Conservation (phyloP, 2,113 vertebrate species). For the Gavialis gangeticus region DNA sequence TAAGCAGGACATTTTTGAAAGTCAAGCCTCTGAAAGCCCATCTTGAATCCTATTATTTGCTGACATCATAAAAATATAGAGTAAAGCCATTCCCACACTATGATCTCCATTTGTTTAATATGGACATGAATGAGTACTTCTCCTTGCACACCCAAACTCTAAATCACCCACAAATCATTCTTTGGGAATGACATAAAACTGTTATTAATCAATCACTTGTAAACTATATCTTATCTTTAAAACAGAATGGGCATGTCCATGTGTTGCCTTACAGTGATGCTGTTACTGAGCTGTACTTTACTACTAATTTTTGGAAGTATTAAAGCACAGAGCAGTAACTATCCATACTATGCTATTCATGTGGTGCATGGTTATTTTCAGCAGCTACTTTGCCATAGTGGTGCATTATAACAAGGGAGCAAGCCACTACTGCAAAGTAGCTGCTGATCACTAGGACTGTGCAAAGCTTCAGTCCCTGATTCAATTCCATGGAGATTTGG, state of each 20-base stretch:
- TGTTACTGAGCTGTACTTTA: too few relatives aligned
- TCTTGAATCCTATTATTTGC: neutral
- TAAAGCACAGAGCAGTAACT: too few relatives aligned
- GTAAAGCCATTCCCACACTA: neutral
- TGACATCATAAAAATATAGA: rapidly evolving
- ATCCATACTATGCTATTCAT: too few relatives aligned
- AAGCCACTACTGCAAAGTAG: too few relatives aligned
- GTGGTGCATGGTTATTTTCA: too few relatives aligned
- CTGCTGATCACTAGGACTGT: too few relatives aligned
- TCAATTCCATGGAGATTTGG: too few relatives aligned
- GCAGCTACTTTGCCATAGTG: too few relatives aligned
- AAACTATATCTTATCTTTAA: slow-evolving; percentile 71
- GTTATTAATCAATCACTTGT: slow-evolving; percentile 71
- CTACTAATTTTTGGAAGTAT: too few relatives aligned
- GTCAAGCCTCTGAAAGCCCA: neutral
- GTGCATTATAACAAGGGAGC: too few relatives aligned
- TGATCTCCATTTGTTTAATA: neutral
- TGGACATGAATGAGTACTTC: neutral
- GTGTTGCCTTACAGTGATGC: too few relatives aligned
- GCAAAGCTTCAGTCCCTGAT: too few relatives aligned
- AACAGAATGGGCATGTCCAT: neutral
- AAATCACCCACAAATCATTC: slow-evolving; percentile 42
- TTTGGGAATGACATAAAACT: slow-evolving; percentile 53
- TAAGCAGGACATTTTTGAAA: neutral
- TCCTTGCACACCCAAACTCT: slow-evolving; percentile 54